Conservation (phyloP, 1,140 invertebrate species). For the Drosophila erecta region DNA sequence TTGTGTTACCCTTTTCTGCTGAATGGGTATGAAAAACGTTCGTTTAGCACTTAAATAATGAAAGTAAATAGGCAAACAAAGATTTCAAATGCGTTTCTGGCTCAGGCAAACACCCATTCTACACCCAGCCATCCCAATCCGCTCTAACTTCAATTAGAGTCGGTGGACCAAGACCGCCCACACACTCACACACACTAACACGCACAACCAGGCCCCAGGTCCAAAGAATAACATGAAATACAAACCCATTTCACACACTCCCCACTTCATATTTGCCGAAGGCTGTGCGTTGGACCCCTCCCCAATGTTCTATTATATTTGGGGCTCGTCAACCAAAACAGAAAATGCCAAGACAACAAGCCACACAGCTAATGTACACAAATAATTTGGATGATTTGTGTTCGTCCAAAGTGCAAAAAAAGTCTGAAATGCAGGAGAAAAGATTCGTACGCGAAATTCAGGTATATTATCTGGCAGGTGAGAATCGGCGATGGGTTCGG, state of each 20-base stretch:
- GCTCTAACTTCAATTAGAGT: slow-evolving; percentile 29
- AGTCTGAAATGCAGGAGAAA: slow-evolving; percentile 2
- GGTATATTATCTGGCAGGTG: slow-evolving; percentile 20
- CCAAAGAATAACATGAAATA: not conserved
- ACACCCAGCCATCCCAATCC: slow-evolving; percentile 25
- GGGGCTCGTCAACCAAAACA: slow-evolving; percentile 42
- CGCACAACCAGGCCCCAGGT: not conserved
- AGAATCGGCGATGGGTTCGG: slow-evolving; percentile 25
- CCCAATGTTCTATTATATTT: slow-evolving; percentile 34
- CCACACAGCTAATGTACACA: slow-evolving; percentile 35
- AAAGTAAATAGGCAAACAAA: slow-evolving; percentile 43
- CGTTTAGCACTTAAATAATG: slow-evolving; percentile 62
- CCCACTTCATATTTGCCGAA: slow-evolving; percentile 27
- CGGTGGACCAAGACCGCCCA: slow-evolving; percentile 36
- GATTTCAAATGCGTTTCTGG: slow-evolving; percentile 49
- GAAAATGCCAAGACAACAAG: slow-evolving; percentile 29
- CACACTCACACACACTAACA: slow-evolving; percentile 1
- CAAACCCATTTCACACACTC: slow-evolving; percentile 23
- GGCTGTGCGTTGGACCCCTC: slow-evolving; percentile 24
- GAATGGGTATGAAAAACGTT: slow-evolving; percentile 46
- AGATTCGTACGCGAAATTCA: slow-evolving; percentile 25
- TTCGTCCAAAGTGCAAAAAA: slow-evolving; percentile 38
- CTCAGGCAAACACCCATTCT: slow-evolving; percentile 9
- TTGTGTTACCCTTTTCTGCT: slow-evolving; percentile 29
- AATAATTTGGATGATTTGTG: slow-evolving; percentile 50